Evolutionary conservation across 92 coral and sea anemone species (phyloP).

Genomic region (Micromussa lordhowensis): DNA sequence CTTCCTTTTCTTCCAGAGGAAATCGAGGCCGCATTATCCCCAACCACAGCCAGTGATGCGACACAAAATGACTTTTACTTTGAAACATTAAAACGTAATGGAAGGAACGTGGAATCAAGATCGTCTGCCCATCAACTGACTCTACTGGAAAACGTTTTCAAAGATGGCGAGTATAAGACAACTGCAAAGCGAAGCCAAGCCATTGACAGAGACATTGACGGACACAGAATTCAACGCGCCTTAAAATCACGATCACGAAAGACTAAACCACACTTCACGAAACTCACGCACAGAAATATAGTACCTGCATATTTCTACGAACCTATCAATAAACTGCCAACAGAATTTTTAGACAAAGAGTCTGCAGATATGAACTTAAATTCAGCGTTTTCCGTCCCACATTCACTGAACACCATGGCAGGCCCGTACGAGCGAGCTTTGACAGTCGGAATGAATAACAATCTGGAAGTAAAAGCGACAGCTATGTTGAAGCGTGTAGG

Average conservation of each 20-base stretch:
- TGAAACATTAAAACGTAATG: neutral
- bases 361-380: too few species aligned
- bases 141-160: neutral
- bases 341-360: too few species aligned
- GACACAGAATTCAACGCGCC: neutral
- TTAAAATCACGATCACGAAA: neutral
- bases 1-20: conserved; percentile 24
- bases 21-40: conserved; percentile 59
- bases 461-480: conserved; percentile 5
- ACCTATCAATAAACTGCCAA: neutral
- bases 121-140: neutral
- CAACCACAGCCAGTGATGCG: conserved; percentile 39
- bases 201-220: neutral
- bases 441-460: neutral
- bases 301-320: neutral
- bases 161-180: neutral
- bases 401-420: neutral
- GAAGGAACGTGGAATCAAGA: neutral
- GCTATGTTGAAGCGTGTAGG: conserved; percentile 41
- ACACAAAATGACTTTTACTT: neutral
- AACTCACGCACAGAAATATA: conserved; percentile 4
- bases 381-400: too few species aligned
- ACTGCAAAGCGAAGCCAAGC: neutral
- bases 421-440: neutral
- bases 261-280: neutral